Evolutionary conservation across 2,797 vertebrate genomes (phyloP), one percentile per base, ranked within the genome.

Genomic region (Philypnodon macrostomus): DNA sequence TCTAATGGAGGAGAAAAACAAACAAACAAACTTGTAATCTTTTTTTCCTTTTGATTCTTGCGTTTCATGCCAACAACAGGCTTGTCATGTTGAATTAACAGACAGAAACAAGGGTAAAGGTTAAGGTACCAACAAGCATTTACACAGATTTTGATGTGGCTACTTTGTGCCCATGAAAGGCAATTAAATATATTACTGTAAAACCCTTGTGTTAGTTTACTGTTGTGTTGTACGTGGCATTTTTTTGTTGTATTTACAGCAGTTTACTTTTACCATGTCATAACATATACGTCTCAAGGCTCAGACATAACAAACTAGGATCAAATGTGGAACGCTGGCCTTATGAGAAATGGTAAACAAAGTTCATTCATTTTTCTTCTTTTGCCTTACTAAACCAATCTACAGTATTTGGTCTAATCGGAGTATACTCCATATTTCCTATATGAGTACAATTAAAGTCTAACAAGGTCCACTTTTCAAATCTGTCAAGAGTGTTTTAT

Each of bases 391-490:
- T 27, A 14, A n/a, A 38, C 10, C 11, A 21, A 12, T 38, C 17
- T n/a, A 11, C 35, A 18, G 13, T 40, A n/a, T 26, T 13, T 15
- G 55, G 14, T 38, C 31, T 70, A 59, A 71, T 64, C 56, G 52
- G n/a, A n/a, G n/a, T n/a, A n/a, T n/a, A 56, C 53, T 37, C 53
- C 24, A 65, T 73, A 60, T 72, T 77, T 74, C 50, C 53, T 77
- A 77, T 62, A 79, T 48, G 60, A 69, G 70, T 48, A 44, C 46
- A 67, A 73, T 75, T 73, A 73, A 64, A 74, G 60, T 18, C 37
- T 53, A 30, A 67, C 41, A 46, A 53, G 23, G 52, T 21, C 63
- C 51, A 21, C 45, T 71, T 65, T 40, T 68, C 59, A 58, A 58
- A 68, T 41, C 30, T 47, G 49, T 66, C 47, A 45, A n/a, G 46